These are phyloP conservation scores for Sarotherodon lohbergeri DNA, from an alignment of 2,113 vertebrate genomes.

Conservation along the genomic window DNA sequence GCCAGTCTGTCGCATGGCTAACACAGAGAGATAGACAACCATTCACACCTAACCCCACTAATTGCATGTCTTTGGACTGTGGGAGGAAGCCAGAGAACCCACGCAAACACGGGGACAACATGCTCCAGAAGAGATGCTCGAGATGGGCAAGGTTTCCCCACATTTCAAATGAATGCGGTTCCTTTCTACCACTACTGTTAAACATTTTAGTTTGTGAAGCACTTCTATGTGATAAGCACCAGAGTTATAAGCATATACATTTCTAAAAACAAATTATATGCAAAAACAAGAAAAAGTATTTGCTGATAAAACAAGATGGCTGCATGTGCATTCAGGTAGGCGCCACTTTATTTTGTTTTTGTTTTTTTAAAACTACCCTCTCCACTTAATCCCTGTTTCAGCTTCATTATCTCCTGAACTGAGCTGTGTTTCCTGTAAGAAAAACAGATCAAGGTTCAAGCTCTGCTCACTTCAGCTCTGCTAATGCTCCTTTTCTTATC, in stretches of 20 bases:
- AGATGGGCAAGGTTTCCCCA: background rate
- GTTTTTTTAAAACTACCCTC: background rate
- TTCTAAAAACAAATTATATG: background rate
- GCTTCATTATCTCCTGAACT: background rate
- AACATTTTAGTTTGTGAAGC: background rate
- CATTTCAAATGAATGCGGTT: background rate
- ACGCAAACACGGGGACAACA: background rate
- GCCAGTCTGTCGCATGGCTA: fast-evolving
- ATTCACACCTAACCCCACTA: background rate
- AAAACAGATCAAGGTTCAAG: background rate
- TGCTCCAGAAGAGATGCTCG: background rate
- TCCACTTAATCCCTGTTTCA: background rate
- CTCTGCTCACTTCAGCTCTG: background rate
- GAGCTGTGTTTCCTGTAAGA: background rate
- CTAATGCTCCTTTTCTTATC: background rate
- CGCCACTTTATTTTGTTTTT: background rate
- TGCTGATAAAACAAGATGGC: background rate
- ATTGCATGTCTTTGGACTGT: background rate
- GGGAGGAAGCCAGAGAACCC: fast-evolving
- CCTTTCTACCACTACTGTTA: background rate
- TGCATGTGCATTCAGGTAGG: background rate
- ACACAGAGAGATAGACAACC: background rate
- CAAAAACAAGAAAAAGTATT: background rate
- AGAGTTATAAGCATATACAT: fast-evolving
- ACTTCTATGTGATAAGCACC: background rate